Percentiles rank a stretch among this genome's conserved stretches.
phyloP scores from a whole-genome alignment of 2,797 vertebrate species.

The Anguilla anguilla region DNA sequence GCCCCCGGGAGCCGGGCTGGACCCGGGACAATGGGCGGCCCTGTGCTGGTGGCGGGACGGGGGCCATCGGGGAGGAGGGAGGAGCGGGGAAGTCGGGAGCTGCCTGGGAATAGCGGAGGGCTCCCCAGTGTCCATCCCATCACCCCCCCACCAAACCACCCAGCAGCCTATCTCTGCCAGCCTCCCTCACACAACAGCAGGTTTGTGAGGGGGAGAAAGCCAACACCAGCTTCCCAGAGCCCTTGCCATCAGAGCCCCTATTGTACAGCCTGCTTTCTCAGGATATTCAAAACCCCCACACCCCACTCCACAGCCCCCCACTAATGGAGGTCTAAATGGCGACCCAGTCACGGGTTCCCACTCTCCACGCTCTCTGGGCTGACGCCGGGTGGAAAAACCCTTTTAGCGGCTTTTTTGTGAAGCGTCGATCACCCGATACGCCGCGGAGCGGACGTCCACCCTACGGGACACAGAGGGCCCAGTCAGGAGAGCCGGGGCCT shows the following conservation, averaged over 20 bases:
- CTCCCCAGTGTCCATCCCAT: conserved; percentile 48
- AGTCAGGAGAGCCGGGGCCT: conserved; percentile 45
- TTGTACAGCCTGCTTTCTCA: conserved; percentile 76
- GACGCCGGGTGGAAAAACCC: conserved; percentile 59
- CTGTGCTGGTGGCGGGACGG: conserved; percentile 41
- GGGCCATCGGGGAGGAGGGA: conserved; percentile 25
- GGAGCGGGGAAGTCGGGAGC: conserved; percentile 35
- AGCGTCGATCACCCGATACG: conserved; percentile 70
- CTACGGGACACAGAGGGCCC: conserved; percentile 63
- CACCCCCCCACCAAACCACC: conserved; percentile 34
- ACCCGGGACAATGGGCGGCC: conserved; percentile 37
- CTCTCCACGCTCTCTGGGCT: conserved; percentile 50
- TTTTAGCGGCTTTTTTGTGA: conserved; percentile 65
- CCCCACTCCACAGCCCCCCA: neutral
- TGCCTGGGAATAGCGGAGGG: conserved; percentile 51
- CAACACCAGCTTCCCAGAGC: conserved; percentile 64
- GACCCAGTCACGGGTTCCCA: conserved; percentile 68
- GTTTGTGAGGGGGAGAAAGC: conserved; percentile 68
- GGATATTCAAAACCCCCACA: conserved; percentile 74
- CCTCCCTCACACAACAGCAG: conserved; percentile 60
- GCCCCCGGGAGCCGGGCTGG: neutral
- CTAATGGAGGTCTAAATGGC: conserved; percentile 53
- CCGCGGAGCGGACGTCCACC: conserved; percentile 49
- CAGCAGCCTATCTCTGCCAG: conserved; percentile 54
- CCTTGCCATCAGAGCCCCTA: conserved; percentile 72